Base-by-base conservation (phyloP, 1,140 invertebrate genomes). In the Sitobion miscanthi region DNA sequence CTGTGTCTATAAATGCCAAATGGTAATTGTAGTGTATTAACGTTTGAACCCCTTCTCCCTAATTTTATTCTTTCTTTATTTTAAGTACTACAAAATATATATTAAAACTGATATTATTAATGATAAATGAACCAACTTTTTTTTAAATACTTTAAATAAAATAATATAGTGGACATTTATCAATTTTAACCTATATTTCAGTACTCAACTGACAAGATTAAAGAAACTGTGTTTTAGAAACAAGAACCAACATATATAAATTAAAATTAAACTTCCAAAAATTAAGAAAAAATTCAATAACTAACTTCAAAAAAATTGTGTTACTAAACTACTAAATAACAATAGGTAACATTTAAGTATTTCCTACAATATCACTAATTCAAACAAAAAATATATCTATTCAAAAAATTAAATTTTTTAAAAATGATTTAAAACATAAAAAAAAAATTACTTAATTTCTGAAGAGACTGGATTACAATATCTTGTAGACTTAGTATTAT, bases 391-490 rank as follows among this genome's bases (percentile, higher is more conserved):
- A 47, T 25, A 86, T 86, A 25, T 23, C 2, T 21, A 45, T 86
- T 47, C 4, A 1, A 42, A 42, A 85, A 25, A 23, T 85, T 30
- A 23, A 45, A 3, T 30, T n/a, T n/a, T 85, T 85, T 85, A 47
- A 85, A 25, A 0, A 85, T 85, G 86, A 94, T 87, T 57, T n/a
- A 62, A 92, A 94, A 87, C 23, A 42, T 25, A 82, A 47, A 38
- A 91, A 77, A 93, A 87, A 89, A 95, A 95, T 96, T 95, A 97
- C 97, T 96, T 96, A n/a, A 97, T 95, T 94, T 97, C 96, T 42
- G 96, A 96, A 57, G 69, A 90, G 57, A 96, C 96, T 62, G 97
- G 96, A 94, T 95, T 96, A 93, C 96, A 95, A 88, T 95, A 95
- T 35, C 96, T 95, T 47, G 96, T 95, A 90, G 96, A 95, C 94